phyloP scores from a whole-genome alignment of 2,797 vertebrate species.

The Poeciliopsis paucimaculata region DNA sequence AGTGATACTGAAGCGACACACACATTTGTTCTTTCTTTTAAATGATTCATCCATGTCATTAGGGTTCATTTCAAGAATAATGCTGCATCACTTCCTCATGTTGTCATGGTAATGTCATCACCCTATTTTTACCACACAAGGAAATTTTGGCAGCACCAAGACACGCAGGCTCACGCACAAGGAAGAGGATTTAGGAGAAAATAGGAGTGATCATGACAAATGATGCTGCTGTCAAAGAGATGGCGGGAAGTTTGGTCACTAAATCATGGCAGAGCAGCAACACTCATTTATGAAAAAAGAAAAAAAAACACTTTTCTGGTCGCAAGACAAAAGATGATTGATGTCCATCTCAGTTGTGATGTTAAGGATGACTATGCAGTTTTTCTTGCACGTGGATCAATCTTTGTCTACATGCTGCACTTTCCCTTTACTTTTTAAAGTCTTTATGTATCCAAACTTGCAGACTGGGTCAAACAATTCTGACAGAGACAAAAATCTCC shows the following conservation, averaged over 20 bases:
- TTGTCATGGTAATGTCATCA: slow-evolving; percentile 77
- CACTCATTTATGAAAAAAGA: background rate
- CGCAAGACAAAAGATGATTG: background rate
- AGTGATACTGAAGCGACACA: slow-evolving; percentile 4
- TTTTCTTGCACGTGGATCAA: slow-evolving; percentile 29
- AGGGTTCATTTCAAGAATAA: slow-evolving; percentile 48
- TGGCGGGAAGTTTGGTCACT: background rate
- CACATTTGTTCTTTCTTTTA: slow-evolving; percentile 18
- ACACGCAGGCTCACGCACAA: background rate
- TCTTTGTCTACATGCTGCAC: background rate
- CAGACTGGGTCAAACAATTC: slow-evolving; percentile 23
- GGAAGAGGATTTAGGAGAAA: background rate
- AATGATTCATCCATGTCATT: slow-evolving; percentile 68
- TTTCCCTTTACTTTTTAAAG: slow-evolving; percentile 18
- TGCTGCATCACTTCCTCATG: slow-evolving; percentile 55
- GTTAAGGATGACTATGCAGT: slow-evolving; percentile 60
- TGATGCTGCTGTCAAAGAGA: slow-evolving; percentile 16
- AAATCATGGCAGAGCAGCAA: background rate
- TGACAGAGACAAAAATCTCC: slow-evolving; percentile 58
- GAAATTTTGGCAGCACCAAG: slow-evolving; percentile 43
- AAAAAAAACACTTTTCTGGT: background rate
- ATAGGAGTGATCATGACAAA: slow-evolving; percentile 18
- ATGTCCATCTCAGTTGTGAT: slow-evolving; percentile 3
- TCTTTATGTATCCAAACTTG: slow-evolving; percentile 2
- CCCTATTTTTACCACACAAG: slow-evolving; percentile 50